These are phyloP conservation scores for Varanus komodoensis DNA, from an alignment of 2,113 vertebrate genomes.

Conservation along the genomic window DNA sequence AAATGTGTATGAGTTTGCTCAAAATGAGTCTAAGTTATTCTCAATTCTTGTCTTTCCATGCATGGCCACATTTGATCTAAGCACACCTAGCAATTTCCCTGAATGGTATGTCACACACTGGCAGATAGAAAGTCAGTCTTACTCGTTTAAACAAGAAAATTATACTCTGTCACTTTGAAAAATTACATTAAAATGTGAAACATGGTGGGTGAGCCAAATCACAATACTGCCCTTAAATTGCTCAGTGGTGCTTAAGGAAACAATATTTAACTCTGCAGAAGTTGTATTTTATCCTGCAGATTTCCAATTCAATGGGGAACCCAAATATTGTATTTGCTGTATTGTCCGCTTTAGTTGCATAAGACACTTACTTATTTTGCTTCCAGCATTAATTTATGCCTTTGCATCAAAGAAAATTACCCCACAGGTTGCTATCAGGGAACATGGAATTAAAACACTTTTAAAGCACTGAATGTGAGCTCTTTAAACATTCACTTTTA, in stretches of 20 bases:
- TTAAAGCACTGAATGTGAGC: slow-evolving; percentile 15
- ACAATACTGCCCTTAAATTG: slow-evolving; percentile 34
- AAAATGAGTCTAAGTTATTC: neutral
- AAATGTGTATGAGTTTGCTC: slow-evolving; percentile 10
- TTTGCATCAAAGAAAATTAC: slow-evolving; percentile 12
- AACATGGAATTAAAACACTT: slow-evolving; percentile 40
- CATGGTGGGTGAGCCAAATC: slow-evolving; percentile 13
- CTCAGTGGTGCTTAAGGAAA: slow-evolving; percentile 26
- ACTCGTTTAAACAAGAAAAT: slow-evolving; percentile 44
- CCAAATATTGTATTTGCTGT: neutral
- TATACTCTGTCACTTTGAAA: slow-evolving; percentile 27
- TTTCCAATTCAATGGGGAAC: slow-evolving; percentile 34
- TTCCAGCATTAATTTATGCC: slow-evolving; percentile 22
- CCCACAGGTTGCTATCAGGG: neutral
- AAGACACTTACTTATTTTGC: neutral
- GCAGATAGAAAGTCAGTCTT: slow-evolving; percentile 24
- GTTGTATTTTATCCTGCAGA: slow-evolving; percentile 17
- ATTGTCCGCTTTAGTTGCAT: neutral
- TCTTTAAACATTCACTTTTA: slow-evolving; percentile 52
- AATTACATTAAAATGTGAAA: slow-evolving; percentile 34
- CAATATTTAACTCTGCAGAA: slow-evolving; percentile 31
- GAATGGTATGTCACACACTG: slow-evolving; percentile 24
- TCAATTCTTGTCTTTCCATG: slow-evolving; percentile 1
- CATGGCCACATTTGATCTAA: slow-evolving; percentile 8
- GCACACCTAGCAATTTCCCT: slow-evolving; percentile 13